Conservation (phyloP, 1,140 invertebrate genomes). For the Drosophila bipectinata region DNA sequence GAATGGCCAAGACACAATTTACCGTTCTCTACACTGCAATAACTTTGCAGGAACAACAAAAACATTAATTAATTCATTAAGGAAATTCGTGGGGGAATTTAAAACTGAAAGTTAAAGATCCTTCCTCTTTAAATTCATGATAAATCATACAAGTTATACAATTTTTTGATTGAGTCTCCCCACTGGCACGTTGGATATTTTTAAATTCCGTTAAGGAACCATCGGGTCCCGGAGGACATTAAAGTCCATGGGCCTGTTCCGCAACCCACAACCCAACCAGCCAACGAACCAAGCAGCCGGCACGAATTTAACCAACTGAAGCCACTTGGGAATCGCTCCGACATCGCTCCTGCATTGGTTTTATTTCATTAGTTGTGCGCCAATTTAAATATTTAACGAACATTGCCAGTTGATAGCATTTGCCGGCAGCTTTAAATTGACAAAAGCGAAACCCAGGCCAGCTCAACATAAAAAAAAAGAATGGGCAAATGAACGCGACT, state of each 20-base stretch:
- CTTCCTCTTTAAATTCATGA: background rate
- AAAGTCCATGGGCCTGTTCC: conserved; percentile 14
- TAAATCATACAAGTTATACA: no score
- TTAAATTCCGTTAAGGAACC: conserved; percentile 3
- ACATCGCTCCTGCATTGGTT: conserved; percentile 63
- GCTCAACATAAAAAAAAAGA: background rate
- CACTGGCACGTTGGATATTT: background rate
- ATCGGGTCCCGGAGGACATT: conserved; percentile 22
- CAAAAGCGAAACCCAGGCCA: conserved; percentile 26
- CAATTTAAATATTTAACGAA: conserved; percentile 81
- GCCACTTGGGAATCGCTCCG: conserved; percentile 44
- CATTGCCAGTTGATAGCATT: conserved; percentile 63
- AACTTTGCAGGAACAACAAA: conserved; percentile 14
- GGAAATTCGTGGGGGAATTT: background rate
- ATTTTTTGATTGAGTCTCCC: background rate
- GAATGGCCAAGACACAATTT: conserved; percentile 37
- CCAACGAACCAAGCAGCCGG: conserved; percentile 43
- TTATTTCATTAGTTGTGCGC: conserved; percentile 76
- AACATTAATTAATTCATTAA: background rate
- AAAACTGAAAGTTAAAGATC: background rate
- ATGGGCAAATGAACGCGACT: conserved; percentile 32
- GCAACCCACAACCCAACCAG: conserved; percentile 2
- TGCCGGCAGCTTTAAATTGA: conserved; percentile 76
- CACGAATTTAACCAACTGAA: conserved; percentile 64
- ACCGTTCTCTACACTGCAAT: conserved; percentile 6